phyloP scores from a whole-genome alignment of 2,888 invertebrate genomes.

The Caenorhabditis sp. region DNA sequence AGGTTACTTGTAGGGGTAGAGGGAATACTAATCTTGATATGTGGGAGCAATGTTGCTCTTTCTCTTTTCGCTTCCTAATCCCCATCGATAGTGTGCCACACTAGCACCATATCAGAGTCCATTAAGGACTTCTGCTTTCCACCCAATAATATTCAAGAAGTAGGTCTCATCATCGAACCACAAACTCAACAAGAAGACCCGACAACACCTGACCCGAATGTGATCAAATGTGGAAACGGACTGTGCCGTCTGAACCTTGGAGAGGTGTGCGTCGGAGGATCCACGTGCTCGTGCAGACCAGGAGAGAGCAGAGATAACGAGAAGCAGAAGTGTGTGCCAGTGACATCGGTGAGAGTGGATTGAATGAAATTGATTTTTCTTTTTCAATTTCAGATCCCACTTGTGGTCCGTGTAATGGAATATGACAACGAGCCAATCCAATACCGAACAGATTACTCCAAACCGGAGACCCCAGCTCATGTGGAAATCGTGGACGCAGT shows the following conservation, averaged over 20 bases:
- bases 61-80: constrained; percentile 3
- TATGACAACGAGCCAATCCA: constrained; percentile 71
- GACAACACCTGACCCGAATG: constrained; percentile 70
- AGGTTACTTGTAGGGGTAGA: no score
- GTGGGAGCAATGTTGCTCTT: no score
- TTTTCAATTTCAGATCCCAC: constrained; percentile 68
- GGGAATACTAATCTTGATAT: no score
- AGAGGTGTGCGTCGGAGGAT: constrained; percentile 78
- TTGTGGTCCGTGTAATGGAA: constrained; percentile 75
- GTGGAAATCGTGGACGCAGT: constrained; percentile 73
- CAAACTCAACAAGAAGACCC: constrained; percentile 59
- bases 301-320: constrained; percentile 68
- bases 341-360: constrained; percentile 57
- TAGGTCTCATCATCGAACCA: constrained; percentile 69
- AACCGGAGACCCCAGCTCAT: constrained; percentile 75
- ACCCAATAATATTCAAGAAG: constrained; percentile 52
- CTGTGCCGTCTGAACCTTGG: constrained; percentile 68
- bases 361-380: not conserved
- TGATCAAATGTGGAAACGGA: constrained; percentile 71
- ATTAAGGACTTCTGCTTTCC: not conserved
- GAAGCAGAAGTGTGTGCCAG: constrained; percentile 72
- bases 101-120: constrained; percentile 31
- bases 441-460: constrained; percentile 78
- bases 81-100: constrained; percentile 54
- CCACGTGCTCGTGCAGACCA: constrained; percentile 76